Evolutionary conservation across 2,888 invertebrate genomes (phyloP).

Genomic region (Buathra laborator): DNA sequence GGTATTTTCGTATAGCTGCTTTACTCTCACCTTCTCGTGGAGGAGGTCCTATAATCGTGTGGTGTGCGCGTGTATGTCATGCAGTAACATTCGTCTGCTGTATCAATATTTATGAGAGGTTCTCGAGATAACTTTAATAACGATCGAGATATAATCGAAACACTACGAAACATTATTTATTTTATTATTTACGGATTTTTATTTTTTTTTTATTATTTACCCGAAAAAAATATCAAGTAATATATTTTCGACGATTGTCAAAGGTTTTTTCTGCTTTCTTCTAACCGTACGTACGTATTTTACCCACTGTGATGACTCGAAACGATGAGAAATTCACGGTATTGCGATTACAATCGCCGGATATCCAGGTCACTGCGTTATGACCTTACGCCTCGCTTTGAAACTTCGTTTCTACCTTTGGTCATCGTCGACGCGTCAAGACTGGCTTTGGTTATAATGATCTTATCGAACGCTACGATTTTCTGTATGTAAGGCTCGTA

Average conservation of each 20-base stretch:
- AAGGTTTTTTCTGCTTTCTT: not conserved
- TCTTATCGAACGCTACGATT: not conserved
- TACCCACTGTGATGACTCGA: constrained; percentile 3
- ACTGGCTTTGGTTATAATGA: not conserved
- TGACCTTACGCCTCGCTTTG: constrained; percentile 53
- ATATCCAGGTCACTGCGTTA: constrained; percentile 80
- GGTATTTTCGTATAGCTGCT: constrained; percentile 8
- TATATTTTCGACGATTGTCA: too few relatives aligned
- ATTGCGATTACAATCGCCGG: constrained; percentile 80
- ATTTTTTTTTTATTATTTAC: too few relatives aligned
- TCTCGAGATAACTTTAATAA: too few relatives aligned
- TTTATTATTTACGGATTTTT: too few relatives aligned
- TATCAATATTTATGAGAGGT: too few relatives aligned
- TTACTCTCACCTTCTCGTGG: constrained; percentile 2
- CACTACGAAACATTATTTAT: too few relatives aligned
- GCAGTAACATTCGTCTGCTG: too few relatives aligned
- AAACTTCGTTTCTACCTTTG: constrained; percentile 19
- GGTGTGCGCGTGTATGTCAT: not conserved
- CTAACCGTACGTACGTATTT: constrained; percentile 39
- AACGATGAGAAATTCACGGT: constrained; percentile 31
- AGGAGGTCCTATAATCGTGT: not conserved
- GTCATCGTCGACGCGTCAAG: constrained; percentile 17
- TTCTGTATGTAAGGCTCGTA: not conserved
- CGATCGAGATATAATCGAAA: too few relatives aligned
- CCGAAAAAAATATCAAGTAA: too few relatives aligned